Evolutionary conservation across 2,888 invertebrate species (phyloP).

Genomic region (Diadegma fenestrale): DNA sequence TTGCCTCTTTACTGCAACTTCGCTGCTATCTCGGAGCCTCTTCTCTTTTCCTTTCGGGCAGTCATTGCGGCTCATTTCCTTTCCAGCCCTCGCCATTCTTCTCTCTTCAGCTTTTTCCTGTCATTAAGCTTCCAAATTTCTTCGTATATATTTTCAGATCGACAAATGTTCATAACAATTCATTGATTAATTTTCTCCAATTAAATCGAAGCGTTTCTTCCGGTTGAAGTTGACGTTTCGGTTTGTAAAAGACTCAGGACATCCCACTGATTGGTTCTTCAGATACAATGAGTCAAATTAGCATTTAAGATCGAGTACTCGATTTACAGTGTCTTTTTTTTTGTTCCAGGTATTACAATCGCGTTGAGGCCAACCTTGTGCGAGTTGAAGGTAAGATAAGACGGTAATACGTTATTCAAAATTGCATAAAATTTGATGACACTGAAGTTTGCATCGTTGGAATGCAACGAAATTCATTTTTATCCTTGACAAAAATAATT

Average conservation of each 20-base stretch:
- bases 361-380: constrained; percentile 77
- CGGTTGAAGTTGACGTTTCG: not conserved
- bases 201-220: too few species aligned
- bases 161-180: not conserved
- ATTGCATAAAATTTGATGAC: too few species aligned
- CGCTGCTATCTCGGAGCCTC: not conserved
- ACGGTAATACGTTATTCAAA: not conserved
- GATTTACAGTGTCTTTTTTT: constrained; percentile 16
- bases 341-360: constrained; percentile 78
- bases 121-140: not conserved
- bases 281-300: not conserved
- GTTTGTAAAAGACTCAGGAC: not conserved
- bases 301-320: constrained; percentile 8
- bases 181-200: too few species aligned
- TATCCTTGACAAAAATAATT: too few species aligned
- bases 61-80: not conserved
- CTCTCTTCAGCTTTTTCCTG: not conserved
- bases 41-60: constrained; percentile 1
- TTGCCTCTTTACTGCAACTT: constrained; percentile 18
- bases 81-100: not conserved
- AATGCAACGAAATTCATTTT: too few species aligned
- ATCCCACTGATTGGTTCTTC: not conserved
- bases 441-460: too few species aligned
- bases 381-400: constrained; percentile 78
- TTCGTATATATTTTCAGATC: not conserved